A percentile compares a stretch with the other conserved stretches of the same genome.
Evolutionary conservation across 2,113 vertebrate genomes (phyloP).

Genomic region (Protobothrops flavoviridis): DNA sequence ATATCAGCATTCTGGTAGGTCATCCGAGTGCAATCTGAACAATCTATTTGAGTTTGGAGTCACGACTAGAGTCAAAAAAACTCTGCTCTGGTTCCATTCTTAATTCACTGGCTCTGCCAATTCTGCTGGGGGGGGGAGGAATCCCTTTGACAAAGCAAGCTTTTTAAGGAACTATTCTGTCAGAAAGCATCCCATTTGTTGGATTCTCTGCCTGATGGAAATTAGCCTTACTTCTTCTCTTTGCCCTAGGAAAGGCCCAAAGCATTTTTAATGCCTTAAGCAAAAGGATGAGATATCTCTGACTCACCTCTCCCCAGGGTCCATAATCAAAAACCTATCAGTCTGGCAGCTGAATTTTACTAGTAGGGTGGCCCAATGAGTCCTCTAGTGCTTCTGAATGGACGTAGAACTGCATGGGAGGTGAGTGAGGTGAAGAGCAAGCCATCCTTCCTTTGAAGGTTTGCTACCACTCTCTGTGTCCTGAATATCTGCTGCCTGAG

Average conservation of each 20-base stretch:
- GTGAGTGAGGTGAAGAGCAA: not conserved
- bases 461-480: not conserved
- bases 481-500: not conserved
- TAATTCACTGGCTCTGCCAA: not conserved
- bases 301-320: not conserved
- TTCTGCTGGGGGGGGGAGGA: not conserved
- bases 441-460: not conserved
- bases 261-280: not conserved
- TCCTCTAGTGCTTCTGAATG: not conserved
- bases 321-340: not conserved
- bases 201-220: not conserved
- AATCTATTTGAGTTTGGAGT: not conserved
- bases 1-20: not conserved
- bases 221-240: not conserved
- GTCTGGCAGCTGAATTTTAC: not conserved
- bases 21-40: not conserved
- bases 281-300: not conserved
- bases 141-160: not conserved
- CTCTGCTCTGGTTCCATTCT: not conserved
- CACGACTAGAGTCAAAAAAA: not conserved
- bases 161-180: not conserved
- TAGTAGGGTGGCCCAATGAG: not conserved
- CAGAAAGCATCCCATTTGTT: not conserved
- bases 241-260: not conserved
- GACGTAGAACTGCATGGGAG: not conserved